Base-by-base conservation (phyloP, 2,888 invertebrate species). In the Stenolophus ochropezus region DNA sequence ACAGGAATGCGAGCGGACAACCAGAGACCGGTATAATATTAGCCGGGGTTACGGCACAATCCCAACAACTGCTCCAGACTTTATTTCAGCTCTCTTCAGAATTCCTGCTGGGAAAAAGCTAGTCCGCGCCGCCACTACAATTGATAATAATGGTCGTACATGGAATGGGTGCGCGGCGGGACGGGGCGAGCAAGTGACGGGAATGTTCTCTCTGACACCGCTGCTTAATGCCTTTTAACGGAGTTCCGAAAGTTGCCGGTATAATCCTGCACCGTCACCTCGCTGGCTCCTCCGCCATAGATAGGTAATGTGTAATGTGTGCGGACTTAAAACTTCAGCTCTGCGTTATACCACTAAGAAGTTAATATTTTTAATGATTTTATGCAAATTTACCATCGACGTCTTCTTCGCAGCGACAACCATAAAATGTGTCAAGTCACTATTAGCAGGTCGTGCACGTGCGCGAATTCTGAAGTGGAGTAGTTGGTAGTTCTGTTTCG, bases 321-420 rank as follows among this genome's bases (percentile, higher is more conserved):
- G 69, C 51, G 58, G 80, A 56, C 73, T 80, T 80, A 73, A 80
- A 80, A 80, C 80, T 80, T 80, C 80, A 42, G 58, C 73, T 56
- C 69, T 79, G 69, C 33, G 51, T 79, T 79, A 73, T 73, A 47
- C 73, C 53, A 80, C 73, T 80, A 73, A 80, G 73, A 80, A 80
- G 80, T 80, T 80, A 73, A 80, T 80, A 71, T 73, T 80, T 80
- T 80, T 80, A 80, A 80, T 80, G 80, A 80, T 73, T 80, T 80
- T 80, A 80, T 80, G 80, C 80, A 80, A 80, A 80, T 80, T 56
- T 56, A 73, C 20, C 73, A 80, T 80, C 71, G 61, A 61, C 80
- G 73, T 73, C 73, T 73, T 42, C 16, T 20, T 42, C 20, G 21
- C 42, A 23, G n/a, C 73, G 80, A 73, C 56, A 73, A 47, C 56